phyloP scores from a whole-genome alignment of 2,888 invertebrate genomes.

The Argyresthia goedartella region DNA sequence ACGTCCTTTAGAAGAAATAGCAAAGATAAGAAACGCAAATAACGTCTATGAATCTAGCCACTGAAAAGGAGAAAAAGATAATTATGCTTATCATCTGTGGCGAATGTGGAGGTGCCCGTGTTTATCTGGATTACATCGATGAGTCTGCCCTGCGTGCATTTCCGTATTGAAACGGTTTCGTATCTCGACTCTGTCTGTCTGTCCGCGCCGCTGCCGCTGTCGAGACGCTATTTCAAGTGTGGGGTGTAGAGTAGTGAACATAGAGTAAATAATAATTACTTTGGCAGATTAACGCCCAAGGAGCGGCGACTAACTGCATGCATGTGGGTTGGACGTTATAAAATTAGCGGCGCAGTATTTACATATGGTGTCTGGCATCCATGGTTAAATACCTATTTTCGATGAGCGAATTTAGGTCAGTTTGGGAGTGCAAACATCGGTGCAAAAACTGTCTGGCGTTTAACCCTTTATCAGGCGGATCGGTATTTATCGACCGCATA shows the following conservation, averaged over 20 bases:
- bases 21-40: no score
- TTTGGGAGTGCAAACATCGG: neutral
- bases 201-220: slow-evolving; percentile 1
- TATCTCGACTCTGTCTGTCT: slow-evolving; percentile 27
- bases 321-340: neutral
- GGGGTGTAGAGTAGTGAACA: neutral
- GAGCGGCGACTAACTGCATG: neutral
- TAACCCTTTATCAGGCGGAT: no score
- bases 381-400: neutral
- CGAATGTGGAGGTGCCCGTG: slow-evolving; percentile 3
- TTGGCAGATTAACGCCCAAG: neutral
- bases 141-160: slow-evolving; percentile 19
- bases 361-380: neutral
- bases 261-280: neutral
- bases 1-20: no score
- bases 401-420: slow-evolving; percentile 1
- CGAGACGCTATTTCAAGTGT: slow-evolving; percentile 1
- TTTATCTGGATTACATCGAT: slow-evolving; percentile 24
- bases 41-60: no score
- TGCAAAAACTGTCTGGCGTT: neutral
- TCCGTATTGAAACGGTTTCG: slow-evolving; percentile 22
- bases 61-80: no score
- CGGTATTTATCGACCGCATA: neutral
- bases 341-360: neutral
- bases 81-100: slow-evolving; percentile 1